phyloP scores from a whole-genome alignment of 2,797 vertebrate genomes.

The Enteromius trimaculatus region DNA sequence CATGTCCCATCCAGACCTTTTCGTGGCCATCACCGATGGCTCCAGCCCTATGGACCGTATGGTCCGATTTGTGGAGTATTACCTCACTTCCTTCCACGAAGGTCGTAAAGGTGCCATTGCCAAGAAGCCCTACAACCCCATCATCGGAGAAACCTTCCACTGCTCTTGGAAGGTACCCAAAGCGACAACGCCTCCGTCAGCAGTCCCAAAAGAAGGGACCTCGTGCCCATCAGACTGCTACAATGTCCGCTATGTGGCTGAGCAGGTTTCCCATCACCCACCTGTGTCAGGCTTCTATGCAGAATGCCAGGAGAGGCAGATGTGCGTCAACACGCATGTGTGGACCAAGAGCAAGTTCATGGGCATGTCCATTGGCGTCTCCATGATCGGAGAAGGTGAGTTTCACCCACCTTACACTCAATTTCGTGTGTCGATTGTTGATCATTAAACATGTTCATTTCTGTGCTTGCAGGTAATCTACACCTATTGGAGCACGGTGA shows the following conservation, averaged over 20 bases:
- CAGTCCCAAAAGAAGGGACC: slow-evolving; percentile 61
- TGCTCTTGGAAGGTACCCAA: slow-evolving; percentile 93
- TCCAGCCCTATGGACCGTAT: slow-evolving; percentile 89
- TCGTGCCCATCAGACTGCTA: slow-evolving; percentile 76
- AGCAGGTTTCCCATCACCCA: slow-evolving; percentile 98
- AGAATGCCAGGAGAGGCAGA: slow-evolving; percentile 90
- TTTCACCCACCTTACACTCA: not conserved
- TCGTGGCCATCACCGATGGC: slow-evolving; percentile 88
- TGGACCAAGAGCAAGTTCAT: slow-evolving; percentile 99
- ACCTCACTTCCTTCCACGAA: slow-evolving; percentile 98
- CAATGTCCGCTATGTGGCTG: slow-evolving; percentile 91
- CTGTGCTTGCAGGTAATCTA: slow-evolving; percentile 81
- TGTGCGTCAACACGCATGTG: slow-evolving; percentile 95
- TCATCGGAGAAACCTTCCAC: slow-evolving; percentile 97
- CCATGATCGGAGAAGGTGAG: slow-evolving; percentile 95
- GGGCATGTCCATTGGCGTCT: slow-evolving; percentile 98
- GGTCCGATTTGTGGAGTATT: slow-evolving; percentile 97
- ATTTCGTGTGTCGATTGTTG: not conserved
- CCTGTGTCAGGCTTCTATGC: slow-evolving; percentile 98
- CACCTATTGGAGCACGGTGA: slow-evolving; percentile 92
- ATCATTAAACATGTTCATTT: not conserved
- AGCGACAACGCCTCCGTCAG: slow-evolving; percentile 57
- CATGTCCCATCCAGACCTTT: slow-evolving; percentile 97
- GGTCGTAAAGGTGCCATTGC: slow-evolving; percentile 97
- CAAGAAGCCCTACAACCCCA: slow-evolving; percentile 99